Percentiles rank a stretch among this genome's conserved stretches.
Conservation (phyloP, 2,113 vertebrate genomes). For the Vombatus ursinus region DNA sequence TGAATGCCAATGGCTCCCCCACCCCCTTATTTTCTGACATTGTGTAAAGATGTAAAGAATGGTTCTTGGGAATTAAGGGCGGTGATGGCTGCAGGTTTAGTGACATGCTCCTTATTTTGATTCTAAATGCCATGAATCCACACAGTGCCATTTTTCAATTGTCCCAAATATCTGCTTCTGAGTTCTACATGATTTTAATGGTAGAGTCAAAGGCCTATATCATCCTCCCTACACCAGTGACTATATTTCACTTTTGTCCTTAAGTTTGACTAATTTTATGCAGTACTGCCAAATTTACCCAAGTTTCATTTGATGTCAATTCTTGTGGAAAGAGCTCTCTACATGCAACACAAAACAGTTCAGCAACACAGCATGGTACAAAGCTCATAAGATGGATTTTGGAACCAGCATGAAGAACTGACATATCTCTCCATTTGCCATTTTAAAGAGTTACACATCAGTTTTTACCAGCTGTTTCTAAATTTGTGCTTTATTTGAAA, state of each 20-base stretch:
- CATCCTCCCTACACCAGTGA: conserved; percentile 76
- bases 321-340: conserved; percentile 85
- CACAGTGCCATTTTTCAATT: conserved; percentile 83
- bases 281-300: conserved; percentile 81
- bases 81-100: conserved; percentile 82
- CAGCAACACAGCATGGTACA: conserved; percentile 81
- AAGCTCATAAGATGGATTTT: conserved; percentile 73
- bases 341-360: conserved; percentile 78
- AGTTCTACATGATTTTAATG: conserved; percentile 74
- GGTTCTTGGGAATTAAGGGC: conserved; percentile 75
- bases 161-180: conserved; percentile 76
- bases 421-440: conserved; percentile 80
- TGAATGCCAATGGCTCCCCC: conserved; percentile 71
- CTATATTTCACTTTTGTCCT: conserved; percentile 81
- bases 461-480: conserved; percentile 83
- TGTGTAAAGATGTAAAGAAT: conserved; percentile 69
- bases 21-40: conserved; percentile 7
- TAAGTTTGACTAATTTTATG: conserved; percentile 81
- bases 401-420: conserved; percentile 80
- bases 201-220: conserved; percentile 79
- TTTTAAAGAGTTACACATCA: conserved; percentile 72
- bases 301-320: conserved; percentile 81
- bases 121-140: conserved; percentile 72
- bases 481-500: conserved; percentile 83
- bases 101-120: conserved; percentile 63